Evolutionary conservation across 2,888 invertebrate species (phyloP).

Genomic region (Meiosimyza platycephala): DNA sequence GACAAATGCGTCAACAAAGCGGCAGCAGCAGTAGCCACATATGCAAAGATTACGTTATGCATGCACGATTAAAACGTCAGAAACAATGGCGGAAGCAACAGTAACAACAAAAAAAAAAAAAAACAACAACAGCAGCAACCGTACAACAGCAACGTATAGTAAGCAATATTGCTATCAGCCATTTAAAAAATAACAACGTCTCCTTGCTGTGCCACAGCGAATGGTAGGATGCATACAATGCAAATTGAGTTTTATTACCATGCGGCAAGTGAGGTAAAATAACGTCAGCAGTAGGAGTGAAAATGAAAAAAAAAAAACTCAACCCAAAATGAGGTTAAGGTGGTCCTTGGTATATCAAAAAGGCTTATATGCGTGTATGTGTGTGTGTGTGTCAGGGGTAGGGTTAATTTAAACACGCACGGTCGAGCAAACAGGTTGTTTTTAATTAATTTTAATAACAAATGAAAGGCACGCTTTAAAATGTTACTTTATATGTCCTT

Average conservation of each 20-base stretch:
- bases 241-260: conserved; percentile 27
- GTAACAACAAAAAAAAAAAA: conserved; percentile 3
- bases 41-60: conserved; percentile 34
- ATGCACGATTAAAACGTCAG: conserved; percentile 37
- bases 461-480: conserved; percentile 6
- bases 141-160: neutral
- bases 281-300: conserved; percentile 25
- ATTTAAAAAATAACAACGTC: conserved; percentile 9
- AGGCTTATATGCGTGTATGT: neutral
- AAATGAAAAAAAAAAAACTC: neutral
- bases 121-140: conserved; percentile 19
- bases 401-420: conserved; percentile 55
- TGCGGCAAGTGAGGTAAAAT: conserved; percentile 20
- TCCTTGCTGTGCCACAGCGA: neutral
- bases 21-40: conserved; percentile 1
- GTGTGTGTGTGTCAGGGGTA: neutral
- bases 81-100: conserved; percentile 10
- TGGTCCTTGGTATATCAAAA: neutral
- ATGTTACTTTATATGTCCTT: neutral
- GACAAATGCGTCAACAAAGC: conserved; percentile 6
- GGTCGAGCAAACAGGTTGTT: conserved; percentile 36
- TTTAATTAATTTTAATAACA: conserved; percentile 31
- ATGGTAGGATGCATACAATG: neutral
- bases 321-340: too few relatives aligned
- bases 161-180: conserved; percentile 24